Evolutionary conservation across 2,797 vertebrate genomes (phyloP), one percentile per base, ranked within the genome.

Genomic region (Neosalanx taihuensis): DNA sequence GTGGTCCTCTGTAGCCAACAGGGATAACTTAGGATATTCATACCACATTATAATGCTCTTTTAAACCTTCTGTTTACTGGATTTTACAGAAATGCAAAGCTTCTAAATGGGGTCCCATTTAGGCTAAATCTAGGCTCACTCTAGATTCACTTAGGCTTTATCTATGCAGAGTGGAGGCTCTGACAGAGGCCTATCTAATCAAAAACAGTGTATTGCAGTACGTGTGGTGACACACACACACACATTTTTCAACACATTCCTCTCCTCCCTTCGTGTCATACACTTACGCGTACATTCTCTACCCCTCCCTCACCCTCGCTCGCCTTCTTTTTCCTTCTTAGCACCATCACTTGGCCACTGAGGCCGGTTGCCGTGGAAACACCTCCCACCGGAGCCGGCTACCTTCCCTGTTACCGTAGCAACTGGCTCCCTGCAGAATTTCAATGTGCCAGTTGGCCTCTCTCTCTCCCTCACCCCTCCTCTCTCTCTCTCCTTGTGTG

Each of bases 401-500:
- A 92, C 92, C 90, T 93, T 90, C 89, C 84, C 84, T 87, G 91
- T 94, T 93, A 86, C 92, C 86, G 82, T 92, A 90, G 92, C 91
- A 93, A 93, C 92, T 87, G 85, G 85, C 83, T 93, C 92, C 90
- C 91, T 81, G 89, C 86, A 91, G 92, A 91, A 92, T 91, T 91
- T 87, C 83, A 85, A 86, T 87, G 80, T 90, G 88, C 89, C 90
- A 86, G 87, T 79, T 78, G 75, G 51, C 59, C 69, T 65, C 76
- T 73, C 70, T 76, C 70, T 80, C 73, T 79, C 17, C 67, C 64
- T 74, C 67, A 74, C 75, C 31, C 67, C n/a, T 12, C 5, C 20
- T 58, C 20, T 18, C 12, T 72, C 71, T 65, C 68, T 74, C 70
- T 53, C 64, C 57, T 87, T 77, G 78, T 73, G 37, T 62, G 67